Conservation (phyloP, 2,888 invertebrate genomes). For the Orthosia incerta region DNA sequence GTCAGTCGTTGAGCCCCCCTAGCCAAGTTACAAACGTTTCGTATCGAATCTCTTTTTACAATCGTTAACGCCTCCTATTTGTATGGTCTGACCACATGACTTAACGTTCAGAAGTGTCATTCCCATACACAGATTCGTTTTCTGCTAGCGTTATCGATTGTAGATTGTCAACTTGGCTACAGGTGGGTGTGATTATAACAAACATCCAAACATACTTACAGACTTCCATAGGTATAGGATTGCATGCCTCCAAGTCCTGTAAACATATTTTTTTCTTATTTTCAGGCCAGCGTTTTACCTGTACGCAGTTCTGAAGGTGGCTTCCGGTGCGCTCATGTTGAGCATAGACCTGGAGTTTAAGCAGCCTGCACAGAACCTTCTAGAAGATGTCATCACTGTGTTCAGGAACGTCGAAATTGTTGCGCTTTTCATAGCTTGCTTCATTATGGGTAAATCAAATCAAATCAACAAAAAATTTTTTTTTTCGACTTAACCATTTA, state of each 20-base stretch:
- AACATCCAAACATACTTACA: too few relatives aligned
- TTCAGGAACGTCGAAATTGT: constrained; percentile 93
- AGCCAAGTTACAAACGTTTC: too few relatives aligned
- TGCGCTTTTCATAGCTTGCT: constrained; percentile 93
- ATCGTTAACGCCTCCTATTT: too few relatives aligned
- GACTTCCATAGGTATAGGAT: not conserved
- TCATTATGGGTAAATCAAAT: constrained; percentile 92
- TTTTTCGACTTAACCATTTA: too few relatives aligned
- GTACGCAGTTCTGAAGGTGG: constrained; percentile 93
- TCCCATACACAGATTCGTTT: too few relatives aligned
- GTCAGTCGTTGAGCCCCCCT: not conserved
- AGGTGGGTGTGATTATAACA: not conserved
- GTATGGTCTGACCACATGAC: too few relatives aligned
- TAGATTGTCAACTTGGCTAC: too few relatives aligned
- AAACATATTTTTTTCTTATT: constrained; percentile 32
- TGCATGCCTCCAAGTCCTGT: not conserved
- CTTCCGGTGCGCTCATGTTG: constrained; percentile 93
- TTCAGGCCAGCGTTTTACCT: constrained; percentile 94
- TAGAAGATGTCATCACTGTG: constrained; percentile 93
- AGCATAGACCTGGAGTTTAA: constrained; percentile 94
- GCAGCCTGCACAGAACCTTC: constrained; percentile 93
- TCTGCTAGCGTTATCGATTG: too few relatives aligned
- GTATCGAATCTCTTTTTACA: too few relatives aligned
- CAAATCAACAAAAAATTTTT: too few relatives aligned
- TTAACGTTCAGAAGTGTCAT: too few relatives aligned